Evolutionary conservation across 2,113 vertebrate species (phyloP), one percentile per base, ranked within the genome.

Genomic region (Lophochroa leadbeateri): DNA sequence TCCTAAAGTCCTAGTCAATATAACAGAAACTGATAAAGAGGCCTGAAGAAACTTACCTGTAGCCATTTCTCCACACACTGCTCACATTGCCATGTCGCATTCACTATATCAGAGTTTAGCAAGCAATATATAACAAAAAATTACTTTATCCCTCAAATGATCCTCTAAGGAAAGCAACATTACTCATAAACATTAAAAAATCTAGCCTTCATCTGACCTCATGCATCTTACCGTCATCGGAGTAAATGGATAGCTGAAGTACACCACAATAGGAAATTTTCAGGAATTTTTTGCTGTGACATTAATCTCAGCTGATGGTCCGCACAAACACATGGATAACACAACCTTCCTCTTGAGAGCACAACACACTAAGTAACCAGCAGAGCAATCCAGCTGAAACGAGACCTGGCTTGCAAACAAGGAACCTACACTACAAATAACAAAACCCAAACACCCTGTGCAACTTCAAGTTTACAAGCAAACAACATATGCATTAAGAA

Each of bases 381-480:
- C 67, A 75, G 39, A 88, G 72, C 67, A 95, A 94, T 39, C 74
- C 44, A 84, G 61, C 72, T 86, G 61, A 88, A 94, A 80, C 63
- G 47, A 96, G 86, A 95, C 83, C 70, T 78, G 86, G 93, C 90
- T 94, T 97, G 91, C 86, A 82, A 82, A 96, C 53, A 77, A 94
- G 88, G 80, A 94, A 82, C 86, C 77, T 87, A 85, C 90, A 72
- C 63, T 90, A 72, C 4, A 1, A 86, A 63, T 49, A 94, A 90
- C 68, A 96, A 92, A 96, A 84, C 82, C 72, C 91, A 95, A 95
- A 95, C 90, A 95, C 65, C 83, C 83, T 82, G 72, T 89, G 89
- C 91, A 96, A 86, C 79, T 96, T 77, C 47, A 74, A 80, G 91
- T 92, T 96, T 96, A 96, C 76, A 90, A 92, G 90, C 92, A 96